Evolutionary conservation across 2,888 invertebrate genomes (phyloP).

Genomic region (Morpho deidamia): DNA sequence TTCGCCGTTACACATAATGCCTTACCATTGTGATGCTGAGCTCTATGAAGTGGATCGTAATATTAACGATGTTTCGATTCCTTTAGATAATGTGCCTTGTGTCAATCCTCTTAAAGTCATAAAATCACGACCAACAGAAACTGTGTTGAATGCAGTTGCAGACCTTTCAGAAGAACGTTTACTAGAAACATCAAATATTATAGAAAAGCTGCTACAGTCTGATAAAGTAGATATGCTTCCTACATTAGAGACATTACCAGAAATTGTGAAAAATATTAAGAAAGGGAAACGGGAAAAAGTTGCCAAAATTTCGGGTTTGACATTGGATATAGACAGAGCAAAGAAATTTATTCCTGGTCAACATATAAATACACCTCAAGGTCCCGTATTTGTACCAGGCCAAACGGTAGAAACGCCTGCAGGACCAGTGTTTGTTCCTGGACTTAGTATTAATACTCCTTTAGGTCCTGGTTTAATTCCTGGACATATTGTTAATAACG

Average conservation of each 20-base stretch:
- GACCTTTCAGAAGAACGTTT: constrained; percentile 78
- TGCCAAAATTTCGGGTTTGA: constrained; percentile 81
- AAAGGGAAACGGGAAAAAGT: constrained; percentile 78
- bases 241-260: constrained; percentile 80
- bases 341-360: constrained; percentile 85
- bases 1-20: constrained; percentile 65
- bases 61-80: constrained; percentile 70
- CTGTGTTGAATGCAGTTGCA: constrained; percentile 65
- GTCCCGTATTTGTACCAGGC: constrained; percentile 85
- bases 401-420: constrained; percentile 84
- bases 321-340: constrained; percentile 81
- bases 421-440: constrained; percentile 84
- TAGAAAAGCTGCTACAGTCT: constrained; percentile 75
- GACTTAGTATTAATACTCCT: constrained; percentile 83
- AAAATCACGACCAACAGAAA: constrained; percentile 64
- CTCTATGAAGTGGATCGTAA: constrained; percentile 70
- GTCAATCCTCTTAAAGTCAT: constrained; percentile 80
- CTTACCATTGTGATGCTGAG: constrained; percentile 72
- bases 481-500: constrained; percentile 83
- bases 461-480: constrained; percentile 83
- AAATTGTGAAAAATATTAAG: constrained; percentile 79
- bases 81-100: constrained; percentile 80
- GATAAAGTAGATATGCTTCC: constrained; percentile 79
- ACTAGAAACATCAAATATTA: constrained; percentile 78
- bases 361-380: constrained; percentile 83